Percentiles rank a stretch among this genome's conserved stretches.
Evolutionary conservation across 2,888 invertebrate species (phyloP).

Genomic region (Corbicula japonica): DNA sequence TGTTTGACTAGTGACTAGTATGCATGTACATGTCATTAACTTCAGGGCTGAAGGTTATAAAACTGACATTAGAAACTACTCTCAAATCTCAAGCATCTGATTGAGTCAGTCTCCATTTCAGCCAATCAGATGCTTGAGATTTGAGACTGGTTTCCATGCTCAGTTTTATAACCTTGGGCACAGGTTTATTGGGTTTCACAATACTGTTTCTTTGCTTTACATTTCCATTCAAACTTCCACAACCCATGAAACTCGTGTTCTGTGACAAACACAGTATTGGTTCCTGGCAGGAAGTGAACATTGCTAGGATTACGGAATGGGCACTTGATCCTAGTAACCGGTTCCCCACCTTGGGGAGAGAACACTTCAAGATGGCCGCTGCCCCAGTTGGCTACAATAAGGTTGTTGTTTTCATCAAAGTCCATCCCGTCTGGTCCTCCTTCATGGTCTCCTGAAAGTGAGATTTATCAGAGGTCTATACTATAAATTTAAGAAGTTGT

Average conservation of each 20-base stretch:
- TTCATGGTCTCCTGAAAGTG: conserved; percentile 74
- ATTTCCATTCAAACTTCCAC: conserved; percentile 83
- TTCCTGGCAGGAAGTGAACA: conserved; percentile 80
- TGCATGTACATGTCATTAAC: neutral
- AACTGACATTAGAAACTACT: no score
- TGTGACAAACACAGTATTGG: conserved; percentile 80
- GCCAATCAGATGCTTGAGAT: no score
- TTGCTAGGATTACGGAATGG: conserved; percentile 82
- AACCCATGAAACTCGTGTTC: conserved; percentile 82
- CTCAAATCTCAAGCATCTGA: no score
- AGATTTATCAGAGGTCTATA: no score
- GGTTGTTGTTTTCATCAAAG: conserved; percentile 82
- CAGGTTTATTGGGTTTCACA: conserved; percentile 75
- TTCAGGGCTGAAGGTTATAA: no score
- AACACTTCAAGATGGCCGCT: conserved; percentile 82
- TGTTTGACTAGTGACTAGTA: neutral
- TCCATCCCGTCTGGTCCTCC: conserved; percentile 85
- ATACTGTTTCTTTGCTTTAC: conserved; percentile 79
- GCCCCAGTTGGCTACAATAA: conserved; percentile 84
- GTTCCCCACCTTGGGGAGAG: conserved; percentile 76
- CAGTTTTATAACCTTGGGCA: no score
- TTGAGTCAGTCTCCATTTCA: no score
- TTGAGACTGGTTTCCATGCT: no score
- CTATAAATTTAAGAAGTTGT: no score
- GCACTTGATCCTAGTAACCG: conserved; percentile 77